These are phyloP conservation scores for Conger conger DNA, from an alignment of 2,113 vertebrate species.

Conservation along the genomic window DNA sequence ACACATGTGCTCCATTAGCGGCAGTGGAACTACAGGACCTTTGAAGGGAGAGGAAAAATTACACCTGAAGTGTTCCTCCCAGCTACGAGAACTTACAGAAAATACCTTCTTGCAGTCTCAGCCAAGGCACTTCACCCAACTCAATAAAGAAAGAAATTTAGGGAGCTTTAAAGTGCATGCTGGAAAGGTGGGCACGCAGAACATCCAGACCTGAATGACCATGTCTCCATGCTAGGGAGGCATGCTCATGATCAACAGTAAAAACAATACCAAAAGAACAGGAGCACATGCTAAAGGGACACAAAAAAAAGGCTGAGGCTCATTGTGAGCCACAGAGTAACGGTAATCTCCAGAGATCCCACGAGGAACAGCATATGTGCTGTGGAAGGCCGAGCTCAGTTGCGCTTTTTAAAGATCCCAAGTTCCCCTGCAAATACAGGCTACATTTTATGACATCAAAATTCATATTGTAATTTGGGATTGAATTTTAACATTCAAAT, in stretches of 20 bases:
- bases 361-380: not conserved
- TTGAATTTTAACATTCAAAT: no score
- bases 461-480: no score
- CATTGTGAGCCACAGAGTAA: not conserved
- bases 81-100: not conserved
- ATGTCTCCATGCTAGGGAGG: not conserved
- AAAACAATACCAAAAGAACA: not conserved
- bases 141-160: not conserved
- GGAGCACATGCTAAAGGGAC: not conserved
- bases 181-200: not conserved
- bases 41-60: not conserved
- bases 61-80: not conserved
- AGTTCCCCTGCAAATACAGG: no score
- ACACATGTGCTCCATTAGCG: not conserved
- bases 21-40: no score
- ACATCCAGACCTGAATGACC: not conserved
- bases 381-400: not conserved
- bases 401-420: not conserved
- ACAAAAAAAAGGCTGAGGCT: not conserved
- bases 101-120: not conserved
- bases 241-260: not conserved
- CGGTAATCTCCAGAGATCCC: not conserved
- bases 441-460: no score
- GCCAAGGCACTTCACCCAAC: not conserved
- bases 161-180: not conserved